Evolutionary conservation across 2,888 invertebrate genomes (phyloP).

Genomic region (Eupithecia pulchellata): DNA sequence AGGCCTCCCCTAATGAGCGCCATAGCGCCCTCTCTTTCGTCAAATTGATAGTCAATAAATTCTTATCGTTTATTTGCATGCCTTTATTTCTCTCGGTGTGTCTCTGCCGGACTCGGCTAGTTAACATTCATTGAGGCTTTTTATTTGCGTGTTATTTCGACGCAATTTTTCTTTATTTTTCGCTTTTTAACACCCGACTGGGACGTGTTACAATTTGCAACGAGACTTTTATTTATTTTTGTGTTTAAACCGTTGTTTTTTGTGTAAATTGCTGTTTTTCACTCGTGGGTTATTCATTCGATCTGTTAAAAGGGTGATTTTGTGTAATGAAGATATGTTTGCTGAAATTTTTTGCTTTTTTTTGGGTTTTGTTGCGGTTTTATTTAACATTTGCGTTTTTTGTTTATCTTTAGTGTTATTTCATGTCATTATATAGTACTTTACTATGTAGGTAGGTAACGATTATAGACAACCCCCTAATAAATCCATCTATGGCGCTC

Average conservation of each 20-base stretch:
- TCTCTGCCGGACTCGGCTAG: conserved; percentile 44
- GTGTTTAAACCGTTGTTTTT: conserved; percentile 33
- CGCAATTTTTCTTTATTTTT: conserved; percentile 52
- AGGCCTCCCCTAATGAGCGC: too few relatives aligned
- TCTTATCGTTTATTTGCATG: not conserved
- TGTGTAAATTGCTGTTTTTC: conserved; percentile 20
- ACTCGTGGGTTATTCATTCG: conserved; percentile 18
- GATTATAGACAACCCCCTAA: too few relatives aligned
- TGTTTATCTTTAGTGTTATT: not conserved
- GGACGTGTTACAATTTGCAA: conserved; percentile 46
- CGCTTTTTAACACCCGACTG: conserved; percentile 45
- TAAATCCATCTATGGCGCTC: too few relatives aligned
- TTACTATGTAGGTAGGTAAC: too few relatives aligned
- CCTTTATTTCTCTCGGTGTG: conserved; percentile 19
- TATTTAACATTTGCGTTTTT: not conserved
- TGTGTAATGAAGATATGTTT: conserved; percentile 14
- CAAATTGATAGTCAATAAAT: too few relatives aligned
- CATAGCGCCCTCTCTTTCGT: too few relatives aligned
- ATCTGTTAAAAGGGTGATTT: conserved; percentile 5
- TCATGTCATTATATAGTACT: too few relatives aligned
- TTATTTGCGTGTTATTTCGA: conserved; percentile 52
- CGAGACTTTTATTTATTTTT: conserved; percentile 42
- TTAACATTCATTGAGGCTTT: conserved; percentile 60
- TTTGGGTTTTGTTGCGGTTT: not conserved
- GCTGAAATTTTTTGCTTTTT: conserved; percentile 15